Percentiles rank a stretch among this genome's conserved stretches.
These are phyloP conservation scores for Drosophila sordidapex DNA, from an alignment of 2,888 invertebrate genomes.

Conservation along the genomic window DNA sequence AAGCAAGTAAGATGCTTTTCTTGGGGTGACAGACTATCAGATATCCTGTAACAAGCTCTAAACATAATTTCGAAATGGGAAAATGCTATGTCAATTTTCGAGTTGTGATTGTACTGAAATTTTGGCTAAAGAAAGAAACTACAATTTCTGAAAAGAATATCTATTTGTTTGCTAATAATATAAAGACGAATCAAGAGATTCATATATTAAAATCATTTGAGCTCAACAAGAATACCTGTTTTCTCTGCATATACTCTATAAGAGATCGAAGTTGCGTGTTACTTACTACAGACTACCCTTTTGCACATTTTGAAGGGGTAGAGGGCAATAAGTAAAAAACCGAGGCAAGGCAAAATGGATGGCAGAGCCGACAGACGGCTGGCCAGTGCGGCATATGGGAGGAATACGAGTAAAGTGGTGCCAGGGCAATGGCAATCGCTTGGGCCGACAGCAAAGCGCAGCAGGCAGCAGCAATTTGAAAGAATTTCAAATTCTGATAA, in stretches of 20 bases:
- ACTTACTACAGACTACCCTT: neutral
- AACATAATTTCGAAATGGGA: neutral
- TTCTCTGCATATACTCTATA: too few relatives aligned
- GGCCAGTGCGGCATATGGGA: neutral
- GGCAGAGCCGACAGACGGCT: constrained; percentile 5
- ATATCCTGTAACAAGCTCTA: neutral
- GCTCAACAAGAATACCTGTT: neutral
- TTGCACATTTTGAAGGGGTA: neutral
- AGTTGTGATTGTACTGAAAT: neutral
- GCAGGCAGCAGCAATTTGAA: constrained; percentile 60
- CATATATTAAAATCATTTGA: neutral
- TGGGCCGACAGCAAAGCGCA: constrained; percentile 54
- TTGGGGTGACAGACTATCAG: too few relatives aligned
- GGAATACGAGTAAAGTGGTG: constrained; percentile 39
- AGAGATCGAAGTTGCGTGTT: neutral
- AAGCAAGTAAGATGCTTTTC: constrained; percentile 7
- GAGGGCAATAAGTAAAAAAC: constrained; percentile 12
- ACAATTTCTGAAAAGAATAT: neutral
- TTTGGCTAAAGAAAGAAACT: neutral
- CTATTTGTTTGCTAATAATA: neutral
- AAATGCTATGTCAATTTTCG: neutral
- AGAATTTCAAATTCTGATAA: constrained; percentile 63
- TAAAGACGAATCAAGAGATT: neutral
- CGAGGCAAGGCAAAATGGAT: constrained; percentile 35
- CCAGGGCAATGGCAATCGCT: constrained; percentile 51